These are phyloP conservation scores for Bradypodion ventrale DNA, from an alignment of 2,797 vertebrate genomes.

Conservation along the genomic window DNA sequence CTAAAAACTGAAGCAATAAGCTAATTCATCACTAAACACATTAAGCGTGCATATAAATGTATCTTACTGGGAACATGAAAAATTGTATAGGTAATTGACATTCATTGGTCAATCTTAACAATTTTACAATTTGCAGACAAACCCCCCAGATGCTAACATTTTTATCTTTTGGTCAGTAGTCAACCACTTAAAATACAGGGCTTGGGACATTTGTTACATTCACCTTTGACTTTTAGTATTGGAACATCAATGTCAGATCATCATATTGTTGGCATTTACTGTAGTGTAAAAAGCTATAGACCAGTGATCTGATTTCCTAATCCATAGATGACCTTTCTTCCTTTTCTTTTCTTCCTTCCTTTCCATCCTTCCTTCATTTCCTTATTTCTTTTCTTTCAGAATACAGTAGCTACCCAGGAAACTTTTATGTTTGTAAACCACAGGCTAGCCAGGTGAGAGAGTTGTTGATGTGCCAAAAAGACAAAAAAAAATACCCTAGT, in stretches of 20 bases:
- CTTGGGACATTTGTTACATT: not conserved
- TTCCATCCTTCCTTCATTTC: too few species aligned
- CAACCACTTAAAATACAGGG: not conserved
- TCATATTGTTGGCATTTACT: not conserved
- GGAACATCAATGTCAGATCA: not conserved
- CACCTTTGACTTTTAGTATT: not conserved
- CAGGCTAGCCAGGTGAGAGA: not conserved
- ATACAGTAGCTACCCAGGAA: not conserved
- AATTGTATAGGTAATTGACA: not conserved
- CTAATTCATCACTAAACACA: not conserved
- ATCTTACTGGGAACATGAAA: not conserved
- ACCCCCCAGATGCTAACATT: too few species aligned
- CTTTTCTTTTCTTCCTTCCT: too few species aligned
- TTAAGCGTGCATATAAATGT: not conserved
- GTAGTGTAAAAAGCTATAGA: not conserved
- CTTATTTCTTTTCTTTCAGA: too few species aligned
- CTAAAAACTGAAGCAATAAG: slow-evolving; percentile 10
- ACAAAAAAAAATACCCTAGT: not conserved
- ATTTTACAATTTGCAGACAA: not conserved
- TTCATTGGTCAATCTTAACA: not conserved
- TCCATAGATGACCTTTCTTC: not conserved
- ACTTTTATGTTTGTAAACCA: not conserved
- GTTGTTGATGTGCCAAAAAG: not conserved
- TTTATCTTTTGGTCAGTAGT: not conserved
- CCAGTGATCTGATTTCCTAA: not conserved